Percentiles rank a stretch among this genome's conserved stretches.
Conservation (phyloP, 2,113 vertebrate genomes). For the Melanotaenia duboulayi region DNA sequence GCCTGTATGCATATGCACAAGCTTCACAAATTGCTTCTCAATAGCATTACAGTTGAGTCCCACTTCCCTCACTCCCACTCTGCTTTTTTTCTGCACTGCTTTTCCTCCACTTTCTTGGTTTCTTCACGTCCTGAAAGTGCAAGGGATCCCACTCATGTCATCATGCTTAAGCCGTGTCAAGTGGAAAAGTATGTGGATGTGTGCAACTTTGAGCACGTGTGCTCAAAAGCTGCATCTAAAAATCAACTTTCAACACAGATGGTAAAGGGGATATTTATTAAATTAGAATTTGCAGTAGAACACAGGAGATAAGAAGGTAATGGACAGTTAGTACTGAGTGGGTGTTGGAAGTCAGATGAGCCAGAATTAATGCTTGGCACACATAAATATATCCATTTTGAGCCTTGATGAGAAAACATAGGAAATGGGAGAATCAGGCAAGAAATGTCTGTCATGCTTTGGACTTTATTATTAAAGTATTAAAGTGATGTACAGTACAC, state of each 20-base stretch:
- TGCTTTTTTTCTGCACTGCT: conserved; percentile 48
- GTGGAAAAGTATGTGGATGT: conserved; percentile 39
- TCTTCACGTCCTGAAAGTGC: conserved; percentile 50
- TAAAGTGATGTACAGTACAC: background rate
- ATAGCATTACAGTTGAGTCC: conserved; percentile 72
- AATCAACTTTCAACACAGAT: conserved; percentile 36
- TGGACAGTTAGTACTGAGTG: conserved; percentile 12
- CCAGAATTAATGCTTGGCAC: conserved; percentile 19
- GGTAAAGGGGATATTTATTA: conserved; percentile 24
- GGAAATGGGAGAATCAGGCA: background rate
- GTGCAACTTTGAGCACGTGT: conserved; percentile 20
- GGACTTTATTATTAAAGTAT: background rate
- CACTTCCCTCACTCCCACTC: conserved; percentile 74
- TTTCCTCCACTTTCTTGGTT: conserved; percentile 58
- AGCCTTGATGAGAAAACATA: background rate
- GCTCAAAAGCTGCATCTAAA: conserved; percentile 22
- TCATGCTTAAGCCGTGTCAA: conserved; percentile 61
- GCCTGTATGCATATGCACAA: conserved; percentile 75
- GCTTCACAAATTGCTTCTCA: conserved; percentile 78
- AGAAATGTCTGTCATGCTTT: conserved; percentile 9
- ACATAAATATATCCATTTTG: conserved; percentile 22
- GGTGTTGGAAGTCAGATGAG: conserved; percentile 20
- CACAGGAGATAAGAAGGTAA: conserved; percentile 17
- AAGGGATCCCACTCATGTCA: conserved; percentile 65
- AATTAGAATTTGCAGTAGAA: conserved; percentile 18